A percentile compares a stretch with the other conserved stretches of the same genome.
Conservation (phyloP, 2,113 vertebrate species). For the Xiphophorus couchianus region DNA sequence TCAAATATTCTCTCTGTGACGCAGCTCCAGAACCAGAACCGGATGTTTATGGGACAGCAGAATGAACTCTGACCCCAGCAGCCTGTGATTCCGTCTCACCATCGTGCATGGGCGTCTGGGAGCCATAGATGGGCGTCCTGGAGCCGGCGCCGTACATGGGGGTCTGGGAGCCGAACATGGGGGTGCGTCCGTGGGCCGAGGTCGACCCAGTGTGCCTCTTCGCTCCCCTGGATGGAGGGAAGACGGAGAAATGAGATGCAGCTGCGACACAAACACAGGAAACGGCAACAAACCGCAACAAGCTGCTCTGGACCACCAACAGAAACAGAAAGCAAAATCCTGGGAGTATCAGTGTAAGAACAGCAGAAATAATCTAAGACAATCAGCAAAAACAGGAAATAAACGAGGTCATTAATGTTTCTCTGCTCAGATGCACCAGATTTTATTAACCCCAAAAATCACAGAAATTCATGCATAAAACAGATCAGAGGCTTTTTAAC, state of each 20-base stretch:
- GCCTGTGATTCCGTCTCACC: conserved; percentile 75
- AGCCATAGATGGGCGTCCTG: conserved; percentile 93
- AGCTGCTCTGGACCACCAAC: too few species aligned
- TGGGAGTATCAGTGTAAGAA: background rate
- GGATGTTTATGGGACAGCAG: background rate
- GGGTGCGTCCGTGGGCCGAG: conserved; percentile 87
- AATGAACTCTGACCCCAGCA: background rate
- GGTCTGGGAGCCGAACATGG: conserved; percentile 93
- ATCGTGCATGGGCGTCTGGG: conserved; percentile 91
- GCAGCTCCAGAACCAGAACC: background rate
- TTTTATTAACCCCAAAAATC: too few species aligned
- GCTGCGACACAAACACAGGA: too few species aligned
- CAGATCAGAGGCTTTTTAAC: too few species aligned
- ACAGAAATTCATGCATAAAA: too few species aligned
- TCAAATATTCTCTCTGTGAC: too few species aligned
- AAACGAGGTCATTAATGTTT: background rate
- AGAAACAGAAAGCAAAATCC: background rate
- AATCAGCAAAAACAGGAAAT: background rate
- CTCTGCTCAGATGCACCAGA: too few species aligned
- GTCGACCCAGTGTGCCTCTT: conserved; percentile 85
- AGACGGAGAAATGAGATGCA: background rate
- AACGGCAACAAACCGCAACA: too few species aligned
- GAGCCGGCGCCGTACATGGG: conserved; percentile 94
- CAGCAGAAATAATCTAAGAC: background rate
- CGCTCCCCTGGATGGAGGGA: conserved; percentile 77